A percentile compares a stretch with the other conserved stretches of the same genome.
These are phyloP conservation scores for Hirtodrosophila cameraria DNA, from an alignment of 2,888 invertebrate species.

Conservation along the genomic window DNA sequence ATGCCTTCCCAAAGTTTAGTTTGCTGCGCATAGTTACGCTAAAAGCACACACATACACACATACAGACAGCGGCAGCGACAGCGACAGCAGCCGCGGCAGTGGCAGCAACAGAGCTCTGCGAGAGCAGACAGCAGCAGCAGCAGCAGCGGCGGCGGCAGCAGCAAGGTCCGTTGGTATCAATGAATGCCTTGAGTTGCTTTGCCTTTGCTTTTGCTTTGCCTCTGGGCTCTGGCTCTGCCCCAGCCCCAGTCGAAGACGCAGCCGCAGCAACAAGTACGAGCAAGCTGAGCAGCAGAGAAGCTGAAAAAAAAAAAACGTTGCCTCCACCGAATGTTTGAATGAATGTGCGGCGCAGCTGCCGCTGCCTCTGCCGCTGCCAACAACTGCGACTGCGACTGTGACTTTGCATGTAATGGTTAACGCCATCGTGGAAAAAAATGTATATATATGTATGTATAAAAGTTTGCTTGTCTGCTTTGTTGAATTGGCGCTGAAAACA, in stretches of 20 bases:
- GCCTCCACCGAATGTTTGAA: slow-evolving; percentile 38
- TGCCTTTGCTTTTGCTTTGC: slow-evolving; percentile 15
- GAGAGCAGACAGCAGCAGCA: slow-evolving; percentile 10
- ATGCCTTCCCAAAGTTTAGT: slow-evolving; percentile 65
- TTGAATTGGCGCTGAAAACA: slow-evolving; percentile 56
- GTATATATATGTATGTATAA: slow-evolving; percentile 20
- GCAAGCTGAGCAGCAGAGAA: slow-evolving; percentile 3
- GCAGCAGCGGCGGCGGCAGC: background rate
- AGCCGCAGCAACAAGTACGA: slow-evolving; percentile 48
- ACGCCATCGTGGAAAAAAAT: slow-evolving; percentile 62
- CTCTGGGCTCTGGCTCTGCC: background rate
- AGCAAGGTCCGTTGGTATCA: slow-evolving; percentile 49
- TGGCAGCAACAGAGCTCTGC: background rate
- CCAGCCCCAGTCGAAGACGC: slow-evolving; percentile 2
- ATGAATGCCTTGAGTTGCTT: slow-evolving; percentile 54
- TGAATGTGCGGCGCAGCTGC: slow-evolving; percentile 42
- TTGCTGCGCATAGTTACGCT: slow-evolving; percentile 62
- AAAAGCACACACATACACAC: slow-evolving; percentile 37
- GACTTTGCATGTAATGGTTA: slow-evolving; percentile 77
- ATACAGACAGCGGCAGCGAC: slow-evolving; percentile 16
- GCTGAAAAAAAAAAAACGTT: slow-evolving; percentile 4
- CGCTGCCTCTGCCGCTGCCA: slow-evolving; percentile 20
- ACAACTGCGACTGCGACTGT: slow-evolving; percentile 54
- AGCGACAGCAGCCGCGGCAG: slow-evolving; percentile 13
- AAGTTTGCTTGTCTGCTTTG: slow-evolving; percentile 34